phyloP scores from a whole-genome alignment of 2,888 invertebrate genomes.

The Tupiocoris notatus region DNA sequence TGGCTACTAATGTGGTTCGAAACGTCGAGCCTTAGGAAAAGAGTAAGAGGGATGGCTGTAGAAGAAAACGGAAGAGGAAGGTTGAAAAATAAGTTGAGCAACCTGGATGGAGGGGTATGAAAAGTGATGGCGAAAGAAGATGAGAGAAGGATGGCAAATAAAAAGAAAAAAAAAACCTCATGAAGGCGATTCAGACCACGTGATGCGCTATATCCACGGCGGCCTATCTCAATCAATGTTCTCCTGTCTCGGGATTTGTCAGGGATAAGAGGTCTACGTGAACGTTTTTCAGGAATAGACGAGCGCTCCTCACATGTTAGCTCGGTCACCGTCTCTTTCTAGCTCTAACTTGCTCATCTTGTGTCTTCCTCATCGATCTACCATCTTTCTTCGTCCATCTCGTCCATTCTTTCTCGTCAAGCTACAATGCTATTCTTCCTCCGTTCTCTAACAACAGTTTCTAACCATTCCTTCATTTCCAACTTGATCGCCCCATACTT shows the following conservation, averaged over 20 bases:
- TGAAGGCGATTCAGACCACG: constrained; percentile 33
- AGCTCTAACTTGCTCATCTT: neutral
- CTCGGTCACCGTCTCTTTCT: neutral
- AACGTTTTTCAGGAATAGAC: constrained; percentile 36
- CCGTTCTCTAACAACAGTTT: no score
- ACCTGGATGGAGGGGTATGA: neutral
- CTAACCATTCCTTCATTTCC: no score
- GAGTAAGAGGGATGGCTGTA: neutral
- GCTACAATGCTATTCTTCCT: no score
- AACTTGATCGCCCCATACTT: no score
- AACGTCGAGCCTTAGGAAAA: neutral
- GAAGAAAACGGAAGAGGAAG: neutral
- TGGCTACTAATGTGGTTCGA: neutral
- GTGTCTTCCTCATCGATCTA: neutral
- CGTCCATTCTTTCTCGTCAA: neutral
- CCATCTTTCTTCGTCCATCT: neutral
- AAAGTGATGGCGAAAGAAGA: neutral
- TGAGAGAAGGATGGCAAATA: neutral
- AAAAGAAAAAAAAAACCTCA: neutral
- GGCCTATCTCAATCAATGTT: constrained; percentile 42
- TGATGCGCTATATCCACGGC: constrained; percentile 36
- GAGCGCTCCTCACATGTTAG: constrained; percentile 1
- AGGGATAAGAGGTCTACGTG: constrained; percentile 41
- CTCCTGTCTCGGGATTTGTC: constrained; percentile 41
- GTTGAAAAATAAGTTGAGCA: neutral